Conservation (phyloP, 1,140 invertebrate genomes). For the Papilio machaon region DNA sequence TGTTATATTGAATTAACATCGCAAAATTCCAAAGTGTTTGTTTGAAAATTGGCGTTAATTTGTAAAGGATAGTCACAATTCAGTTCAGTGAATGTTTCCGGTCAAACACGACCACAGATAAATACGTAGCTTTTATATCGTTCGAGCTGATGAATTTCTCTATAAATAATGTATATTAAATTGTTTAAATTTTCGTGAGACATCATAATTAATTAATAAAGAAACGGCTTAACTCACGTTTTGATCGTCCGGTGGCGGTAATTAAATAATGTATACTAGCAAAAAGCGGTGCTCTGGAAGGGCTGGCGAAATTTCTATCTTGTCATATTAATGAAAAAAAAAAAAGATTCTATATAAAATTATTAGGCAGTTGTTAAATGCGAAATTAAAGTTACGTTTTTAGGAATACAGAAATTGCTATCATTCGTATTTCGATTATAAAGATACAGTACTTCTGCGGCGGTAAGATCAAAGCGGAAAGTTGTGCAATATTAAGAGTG, state of each 20-base stretch:
- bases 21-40: not conserved
- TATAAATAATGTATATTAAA: not conserved
- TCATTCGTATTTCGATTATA: slow-evolving; percentile 8
- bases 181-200: too few species aligned
- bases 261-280: not conserved
- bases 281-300: too few species aligned
- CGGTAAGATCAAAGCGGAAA: not conserved
- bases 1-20: slow-evolving; percentile 2
- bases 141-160: not conserved
- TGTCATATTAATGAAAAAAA: too few species aligned
- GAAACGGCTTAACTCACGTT: too few species aligned
- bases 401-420: not conserved
- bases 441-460: not conserved
- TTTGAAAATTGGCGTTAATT: slow-evolving; percentile 33
- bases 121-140: slow-evolving; percentile 1
- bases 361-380: too few species aligned
- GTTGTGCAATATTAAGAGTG: slow-evolving; percentile 7
- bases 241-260: too few species aligned
- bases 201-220: too few species aligned
- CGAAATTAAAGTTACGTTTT: not conserved
- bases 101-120: not conserved
- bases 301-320: too few species aligned
- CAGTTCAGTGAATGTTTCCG: slow-evolving; percentile 11
- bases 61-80: slow-evolving; percentile 15
- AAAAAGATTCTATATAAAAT: too few species aligned